These are phyloP conservation scores for Enteromius argenteus DNA, from an alignment of 2,797 vertebrate species.

Conservation along the genomic window DNA sequence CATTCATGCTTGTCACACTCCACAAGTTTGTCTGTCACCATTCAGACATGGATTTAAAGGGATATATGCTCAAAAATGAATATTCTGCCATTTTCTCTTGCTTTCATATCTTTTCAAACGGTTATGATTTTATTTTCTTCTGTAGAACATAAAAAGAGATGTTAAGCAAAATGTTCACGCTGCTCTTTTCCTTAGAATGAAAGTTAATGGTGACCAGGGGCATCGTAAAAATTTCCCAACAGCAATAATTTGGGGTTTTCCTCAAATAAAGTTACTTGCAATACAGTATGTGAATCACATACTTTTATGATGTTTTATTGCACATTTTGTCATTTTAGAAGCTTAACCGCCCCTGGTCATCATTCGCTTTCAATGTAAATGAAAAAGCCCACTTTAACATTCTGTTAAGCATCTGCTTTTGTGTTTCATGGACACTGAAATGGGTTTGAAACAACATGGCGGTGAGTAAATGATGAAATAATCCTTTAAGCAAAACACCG, in stretches of 20 bases:
- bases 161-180: neutral
- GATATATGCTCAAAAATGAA: neutral
- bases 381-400: neutral
- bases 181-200: slow-evolving; percentile 5
- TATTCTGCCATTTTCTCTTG: neutral
- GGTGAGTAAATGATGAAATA: neutral
- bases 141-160: neutral
- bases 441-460: slow-evolving; percentile 5
- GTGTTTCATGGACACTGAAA: neutral
- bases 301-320: neutral
- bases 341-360: neutral
- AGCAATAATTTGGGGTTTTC: neutral
- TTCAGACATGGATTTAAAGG: slow-evolving; percentile 21
- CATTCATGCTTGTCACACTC: slow-evolving; percentile 34
- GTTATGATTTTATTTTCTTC: neutral
- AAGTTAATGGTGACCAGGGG: neutral
- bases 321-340: neutral
- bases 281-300: neutral
- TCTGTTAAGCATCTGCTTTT: slow-evolving; percentile 20
- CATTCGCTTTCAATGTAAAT: neutral
- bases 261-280: neutral
- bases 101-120: neutral
- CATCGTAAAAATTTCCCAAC: neutral
- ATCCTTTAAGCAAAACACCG: neutral
- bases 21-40: slow-evolving; percentile 28